Conservation (phyloP, 2,797 vertebrate genomes). For the Geotrypetes seraphini region DNA sequence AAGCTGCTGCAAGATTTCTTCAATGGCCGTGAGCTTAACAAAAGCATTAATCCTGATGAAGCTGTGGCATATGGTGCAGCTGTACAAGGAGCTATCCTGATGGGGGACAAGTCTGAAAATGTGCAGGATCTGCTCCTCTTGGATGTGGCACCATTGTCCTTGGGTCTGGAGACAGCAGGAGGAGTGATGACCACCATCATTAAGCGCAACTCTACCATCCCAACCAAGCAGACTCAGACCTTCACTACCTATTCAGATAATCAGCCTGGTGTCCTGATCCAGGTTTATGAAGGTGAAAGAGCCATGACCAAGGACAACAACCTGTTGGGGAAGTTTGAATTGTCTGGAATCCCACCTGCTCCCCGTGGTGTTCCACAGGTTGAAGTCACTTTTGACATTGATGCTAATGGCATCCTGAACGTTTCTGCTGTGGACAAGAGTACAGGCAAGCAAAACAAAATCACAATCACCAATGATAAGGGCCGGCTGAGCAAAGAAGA, state of each 20-base stretch:
- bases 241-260: conserved; percentile 2
- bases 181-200: conserved; percentile 4
- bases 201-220: conserved; percentile 4
- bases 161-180: not conserved
- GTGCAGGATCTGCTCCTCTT: not conserved
- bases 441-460: not conserved
- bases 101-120: not conserved
- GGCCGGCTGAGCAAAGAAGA: conserved; percentile 46
- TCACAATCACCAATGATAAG: conserved; percentile 14
- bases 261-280: not conserved
- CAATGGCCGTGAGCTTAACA: conserved; percentile 73
- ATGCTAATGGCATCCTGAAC: conserved; percentile 2
- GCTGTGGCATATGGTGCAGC: conserved; percentile 79
- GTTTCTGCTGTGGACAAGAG: conserved; percentile 3
- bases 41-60: conserved; percentile 78
- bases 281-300: not conserved
- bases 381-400: conserved; percentile 3
- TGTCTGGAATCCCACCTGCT: not conserved
- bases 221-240: conserved; percentile 1
- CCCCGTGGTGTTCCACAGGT: not conserved
- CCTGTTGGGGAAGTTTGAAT: conserved; percentile 2
- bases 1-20: conserved; percentile 73
- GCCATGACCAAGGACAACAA: conserved; percentile 5
- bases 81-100: conserved; percentile 52
- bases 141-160: not conserved